Evolutionary conservation across 2,888 invertebrate species (phyloP).

Genomic region (Sminthurides aquaticus): DNA sequence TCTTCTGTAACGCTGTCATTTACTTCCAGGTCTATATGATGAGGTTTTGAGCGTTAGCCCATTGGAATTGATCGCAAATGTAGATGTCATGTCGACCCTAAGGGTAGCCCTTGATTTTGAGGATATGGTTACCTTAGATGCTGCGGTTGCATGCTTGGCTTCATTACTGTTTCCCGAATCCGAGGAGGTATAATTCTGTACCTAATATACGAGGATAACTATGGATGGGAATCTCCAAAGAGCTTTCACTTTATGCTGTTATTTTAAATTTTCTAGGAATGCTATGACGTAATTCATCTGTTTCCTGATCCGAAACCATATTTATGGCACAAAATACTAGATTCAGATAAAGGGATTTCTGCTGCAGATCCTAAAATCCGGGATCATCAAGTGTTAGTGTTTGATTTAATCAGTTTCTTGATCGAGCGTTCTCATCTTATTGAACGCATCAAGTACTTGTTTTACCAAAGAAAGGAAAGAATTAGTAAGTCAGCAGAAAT

Average conservation of each 20-base stretch:
- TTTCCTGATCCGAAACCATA: constrained; percentile 30
- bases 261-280: constrained; percentile 15
- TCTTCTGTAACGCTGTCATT: background rate
- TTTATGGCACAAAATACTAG: constrained; percentile 34
- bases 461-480: constrained; percentile 19
- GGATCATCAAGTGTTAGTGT: constrained; percentile 57
- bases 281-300: constrained; percentile 24
- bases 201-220: background rate
- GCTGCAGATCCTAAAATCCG: constrained; percentile 60
- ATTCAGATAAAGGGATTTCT: constrained; percentile 53
- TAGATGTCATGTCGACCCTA: constrained; percentile 34
- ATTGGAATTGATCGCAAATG: constrained; percentile 28
- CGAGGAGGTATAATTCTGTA: constrained; percentile 31
- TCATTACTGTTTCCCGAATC: constrained; percentile 29
- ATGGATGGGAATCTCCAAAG: background rate
- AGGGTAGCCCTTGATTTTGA: constrained; percentile 31
- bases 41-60: constrained; percentile 28
- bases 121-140: constrained; percentile 30
- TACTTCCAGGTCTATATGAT: constrained; percentile 33
- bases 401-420: constrained; percentile 61
- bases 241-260: background rate
- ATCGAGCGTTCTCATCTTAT: constrained; percentile 31
- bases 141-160: constrained; percentile 29
- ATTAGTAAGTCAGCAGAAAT: constrained; percentile 50
- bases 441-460: constrained; percentile 28